phyloP scores from a whole-genome alignment of 2,113 vertebrate genomes.

The Dunckerocampus dactyliophorus region DNA sequence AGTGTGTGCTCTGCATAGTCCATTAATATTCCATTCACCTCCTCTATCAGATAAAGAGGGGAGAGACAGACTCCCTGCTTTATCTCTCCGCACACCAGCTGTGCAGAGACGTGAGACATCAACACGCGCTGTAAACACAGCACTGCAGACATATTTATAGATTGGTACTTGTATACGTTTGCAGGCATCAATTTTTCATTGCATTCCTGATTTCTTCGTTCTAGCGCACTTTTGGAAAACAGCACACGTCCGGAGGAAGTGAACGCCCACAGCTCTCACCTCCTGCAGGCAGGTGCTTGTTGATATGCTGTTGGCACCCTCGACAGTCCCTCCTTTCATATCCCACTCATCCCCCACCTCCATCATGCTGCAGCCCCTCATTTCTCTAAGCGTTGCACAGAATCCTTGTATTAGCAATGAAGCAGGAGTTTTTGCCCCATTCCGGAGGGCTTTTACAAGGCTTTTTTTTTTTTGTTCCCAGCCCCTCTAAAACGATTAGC shows the following conservation, averaged over 20 bases:
- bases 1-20: slow-evolving; percentile 36
- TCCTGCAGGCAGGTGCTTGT: slow-evolving; percentile 54
- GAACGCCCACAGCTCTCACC: slow-evolving; percentile 44
- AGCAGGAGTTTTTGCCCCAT: slow-evolving; percentile 29
- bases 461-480: slow-evolving; percentile 14
- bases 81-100: slow-evolving; percentile 68
- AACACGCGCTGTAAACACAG: slow-evolving; percentile 55
- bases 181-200: slow-evolving; percentile 61
- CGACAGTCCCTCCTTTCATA: slow-evolving; percentile 54
- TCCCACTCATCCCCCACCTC: slow-evolving; percentile 40
- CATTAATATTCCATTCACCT: slow-evolving; percentile 70
- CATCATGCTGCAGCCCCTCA: slow-evolving; percentile 40
- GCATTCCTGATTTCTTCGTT: slow-evolving; percentile 49
- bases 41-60: slow-evolving; percentile 53
- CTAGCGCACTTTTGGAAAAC: slow-evolving; percentile 19
- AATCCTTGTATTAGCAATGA: slow-evolving; percentile 27
- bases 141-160: slow-evolving; percentile 45
- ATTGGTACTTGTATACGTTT: slow-evolving; percentile 63
- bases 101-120: slow-evolving; percentile 58
- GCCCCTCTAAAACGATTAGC: slow-evolving; percentile 58
- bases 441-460: slow-evolving; percentile 37
- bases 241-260: slow-evolving; percentile 25
- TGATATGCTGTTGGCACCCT: slow-evolving; percentile 48
- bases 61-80: slow-evolving; percentile 62
- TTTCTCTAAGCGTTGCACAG: slow-evolving; percentile 32